A percentile compares a stretch with the other conserved stretches of the same genome.
Conservation (phyloP, 2,888 invertebrate species). For the Griposia aprilina region DNA sequence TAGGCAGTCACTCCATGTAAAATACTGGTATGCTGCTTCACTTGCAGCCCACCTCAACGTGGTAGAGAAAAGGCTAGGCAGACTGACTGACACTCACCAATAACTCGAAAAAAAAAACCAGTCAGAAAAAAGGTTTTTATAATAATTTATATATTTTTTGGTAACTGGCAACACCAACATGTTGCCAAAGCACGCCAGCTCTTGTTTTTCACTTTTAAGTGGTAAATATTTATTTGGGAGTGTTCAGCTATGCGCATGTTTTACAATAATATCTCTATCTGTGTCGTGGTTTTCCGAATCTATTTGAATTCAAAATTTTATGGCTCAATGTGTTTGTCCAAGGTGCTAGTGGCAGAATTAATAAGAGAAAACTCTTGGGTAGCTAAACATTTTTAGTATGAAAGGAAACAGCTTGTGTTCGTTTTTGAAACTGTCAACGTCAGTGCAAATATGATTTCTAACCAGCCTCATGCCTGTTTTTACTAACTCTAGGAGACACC, state of each 20-base stretch:
- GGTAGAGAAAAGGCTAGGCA: too few relatives aligned
- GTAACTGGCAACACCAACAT: constrained; percentile 38
- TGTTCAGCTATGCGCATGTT: constrained; percentile 67
- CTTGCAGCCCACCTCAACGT: too few relatives aligned
- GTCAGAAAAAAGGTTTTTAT: background rate
- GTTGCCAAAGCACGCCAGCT: constrained; percentile 28
- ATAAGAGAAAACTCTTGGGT: background rate
- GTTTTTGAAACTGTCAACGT: too few relatives aligned
- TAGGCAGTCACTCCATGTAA: too few relatives aligned
- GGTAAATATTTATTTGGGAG: constrained; percentile 55
- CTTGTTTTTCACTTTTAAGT: constrained; percentile 61
- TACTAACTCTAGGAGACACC: too few relatives aligned
- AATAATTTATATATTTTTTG: constrained; percentile 1
- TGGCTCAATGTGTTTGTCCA: constrained; percentile 37
- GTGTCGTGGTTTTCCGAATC: constrained; percentile 43
- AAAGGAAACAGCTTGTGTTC: too few relatives aligned
- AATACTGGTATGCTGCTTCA: too few relatives aligned
- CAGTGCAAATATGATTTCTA: too few relatives aligned
- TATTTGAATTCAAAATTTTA: constrained; percentile 60
- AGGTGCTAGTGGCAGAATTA: constrained; percentile 19
- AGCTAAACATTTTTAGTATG: too few relatives aligned
- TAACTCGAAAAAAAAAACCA: background rate
- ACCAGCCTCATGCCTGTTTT: too few relatives aligned
- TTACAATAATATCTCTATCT: constrained; percentile 61
- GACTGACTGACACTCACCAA: background rate